Conservation (phyloP, 2,797 vertebrate species). For the Acrocephalus scirpaceus region DNA sequence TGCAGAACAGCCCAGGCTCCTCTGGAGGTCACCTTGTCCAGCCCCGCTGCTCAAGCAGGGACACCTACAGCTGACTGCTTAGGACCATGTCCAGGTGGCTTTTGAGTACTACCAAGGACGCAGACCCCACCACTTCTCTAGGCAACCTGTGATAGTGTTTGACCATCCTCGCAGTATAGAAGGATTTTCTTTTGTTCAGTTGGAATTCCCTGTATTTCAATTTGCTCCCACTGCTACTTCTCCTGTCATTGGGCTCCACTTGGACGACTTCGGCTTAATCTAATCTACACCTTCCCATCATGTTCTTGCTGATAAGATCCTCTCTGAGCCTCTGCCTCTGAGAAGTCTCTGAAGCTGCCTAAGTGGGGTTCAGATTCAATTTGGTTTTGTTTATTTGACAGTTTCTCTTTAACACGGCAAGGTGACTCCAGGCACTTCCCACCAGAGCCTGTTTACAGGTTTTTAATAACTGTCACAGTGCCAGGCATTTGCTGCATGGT, state of each 20-base stretch:
- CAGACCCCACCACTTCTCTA: not conserved
- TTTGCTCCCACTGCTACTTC: not conserved
- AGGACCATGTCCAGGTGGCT: not conserved
- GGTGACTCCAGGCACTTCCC: not conserved
- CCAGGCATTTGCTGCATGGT: not conserved
- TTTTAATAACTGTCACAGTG: constrained; percentile 1
- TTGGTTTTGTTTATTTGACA: not conserved
- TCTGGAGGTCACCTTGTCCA: not conserved
- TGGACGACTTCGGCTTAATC: not conserved
- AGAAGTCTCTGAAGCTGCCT: not conserved
- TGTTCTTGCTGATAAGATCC: not conserved
- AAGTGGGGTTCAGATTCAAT: not conserved
- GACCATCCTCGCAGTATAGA: not conserved
- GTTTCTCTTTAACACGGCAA: not conserved
- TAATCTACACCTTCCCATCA: not conserved
- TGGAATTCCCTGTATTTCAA: not conserved
- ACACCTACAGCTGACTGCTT: too few species aligned
- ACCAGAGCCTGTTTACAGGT: constrained; percentile 3
- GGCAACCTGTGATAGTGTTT: not conserved
- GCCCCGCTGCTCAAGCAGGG: not conserved
- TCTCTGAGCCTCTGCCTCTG: not conserved
- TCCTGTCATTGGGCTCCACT: not conserved
- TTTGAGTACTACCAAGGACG: not conserved
- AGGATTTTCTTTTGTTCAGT: not conserved
- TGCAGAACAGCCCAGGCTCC: not conserved